phyloP scores from a whole-genome alignment of 2,888 invertebrate genomes.

The Eupithecia vulgata region DNA sequence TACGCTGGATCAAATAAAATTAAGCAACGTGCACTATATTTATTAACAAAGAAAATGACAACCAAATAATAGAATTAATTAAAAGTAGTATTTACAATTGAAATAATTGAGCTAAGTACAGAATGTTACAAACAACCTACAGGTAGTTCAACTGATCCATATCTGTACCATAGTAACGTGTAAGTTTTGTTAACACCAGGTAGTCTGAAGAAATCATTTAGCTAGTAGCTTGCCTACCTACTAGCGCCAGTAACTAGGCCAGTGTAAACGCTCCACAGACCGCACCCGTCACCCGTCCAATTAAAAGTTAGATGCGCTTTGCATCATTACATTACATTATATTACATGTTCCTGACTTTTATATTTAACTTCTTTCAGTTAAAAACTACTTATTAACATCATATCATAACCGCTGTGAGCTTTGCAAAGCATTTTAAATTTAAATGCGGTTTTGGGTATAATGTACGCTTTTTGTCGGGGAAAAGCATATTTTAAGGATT shows the following conservation, averaged over 20 bases:
- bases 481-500: neutral
- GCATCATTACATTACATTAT: no score
- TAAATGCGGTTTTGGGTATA: neutral
- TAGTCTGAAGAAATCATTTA: neutral
- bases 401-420: neutral
- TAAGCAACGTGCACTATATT: no score
- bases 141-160: no score
- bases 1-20: neutral
- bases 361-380: neutral
- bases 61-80: no score
- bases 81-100: no score
- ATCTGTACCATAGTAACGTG: no score
- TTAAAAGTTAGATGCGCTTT: constrained; percentile 11
- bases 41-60: no score
- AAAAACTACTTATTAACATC: constrained; percentile 1
- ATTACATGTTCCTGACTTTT: neutral
- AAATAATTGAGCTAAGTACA: no score
- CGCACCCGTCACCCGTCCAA: constrained; percentile 2
- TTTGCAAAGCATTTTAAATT: neutral
- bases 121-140: no score
- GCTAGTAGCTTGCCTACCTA: neutral
- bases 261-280: neutral
- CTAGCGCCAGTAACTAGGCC: neutral
- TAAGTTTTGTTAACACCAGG: neutral
- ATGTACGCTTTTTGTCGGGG: neutral